These are phyloP conservation scores for Platichthys flesus DNA, from an alignment of 2,113 vertebrate species.

Conservation along the genomic window DNA sequence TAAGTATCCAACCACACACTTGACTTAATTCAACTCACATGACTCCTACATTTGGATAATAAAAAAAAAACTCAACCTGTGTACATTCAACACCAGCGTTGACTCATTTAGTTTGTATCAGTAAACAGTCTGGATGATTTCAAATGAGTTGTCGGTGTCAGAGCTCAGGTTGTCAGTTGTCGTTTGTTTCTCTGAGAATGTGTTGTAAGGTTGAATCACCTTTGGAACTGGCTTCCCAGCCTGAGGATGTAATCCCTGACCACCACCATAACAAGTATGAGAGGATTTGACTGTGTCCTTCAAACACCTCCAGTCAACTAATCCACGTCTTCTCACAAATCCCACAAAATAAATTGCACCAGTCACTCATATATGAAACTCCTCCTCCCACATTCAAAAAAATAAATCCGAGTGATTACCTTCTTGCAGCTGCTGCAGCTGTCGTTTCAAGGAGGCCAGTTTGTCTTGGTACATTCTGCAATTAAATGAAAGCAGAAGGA, in stretches of 20 bases:
- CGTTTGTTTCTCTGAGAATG: too few species aligned
- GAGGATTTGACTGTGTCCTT: conserved; percentile 7
- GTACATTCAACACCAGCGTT: not conserved
- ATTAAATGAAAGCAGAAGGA: conserved; percentile 29
- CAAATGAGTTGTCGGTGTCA: too few species aligned
- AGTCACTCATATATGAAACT: not conserved
- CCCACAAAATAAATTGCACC: conserved; percentile 3
- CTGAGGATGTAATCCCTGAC: conserved; percentile 23
- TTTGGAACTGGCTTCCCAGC: not conserved
- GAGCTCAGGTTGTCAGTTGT: too few species aligned
- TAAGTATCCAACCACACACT: too few species aligned
- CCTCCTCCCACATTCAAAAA: not conserved
- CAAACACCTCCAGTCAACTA: not conserved
- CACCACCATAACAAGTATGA: conserved; percentile 7
- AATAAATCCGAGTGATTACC: conserved; percentile 75
- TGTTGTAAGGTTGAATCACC: not conserved
- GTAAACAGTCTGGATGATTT: conserved; percentile 4
- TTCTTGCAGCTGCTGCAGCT: conserved; percentile 96
- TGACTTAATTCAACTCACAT: not conserved
- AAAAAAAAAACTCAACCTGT: not conserved
- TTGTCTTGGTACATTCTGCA: conserved; percentile 98
- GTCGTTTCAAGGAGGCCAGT: conserved; percentile 94
- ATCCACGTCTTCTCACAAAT: not conserved
- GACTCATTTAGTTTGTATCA: not conserved
- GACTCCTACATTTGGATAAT: not conserved